A percentile compares a stretch with the other conserved stretches of the same genome.
These are phyloP conservation scores for Caranx melampygus DNA, from an alignment of 2,113 vertebrate species.

Conservation along the genomic window DNA sequence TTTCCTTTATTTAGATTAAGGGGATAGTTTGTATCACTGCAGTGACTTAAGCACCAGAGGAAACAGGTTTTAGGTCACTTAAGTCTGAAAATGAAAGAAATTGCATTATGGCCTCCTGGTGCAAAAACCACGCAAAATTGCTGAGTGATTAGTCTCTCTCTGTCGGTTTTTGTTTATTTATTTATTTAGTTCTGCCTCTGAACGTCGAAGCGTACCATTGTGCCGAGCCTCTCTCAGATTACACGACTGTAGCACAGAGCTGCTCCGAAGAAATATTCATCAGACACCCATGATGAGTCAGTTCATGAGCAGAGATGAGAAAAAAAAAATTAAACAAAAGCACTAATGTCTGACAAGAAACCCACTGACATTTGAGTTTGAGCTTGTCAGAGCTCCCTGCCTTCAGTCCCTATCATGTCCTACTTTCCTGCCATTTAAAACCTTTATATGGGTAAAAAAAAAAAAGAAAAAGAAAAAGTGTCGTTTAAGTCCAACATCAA, in stretches of 20 bases:
- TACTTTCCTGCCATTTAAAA: conserved; percentile 62
- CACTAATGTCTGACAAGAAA: conserved; percentile 34
- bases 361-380: conserved; percentile 68
- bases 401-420: conserved; percentile 48
- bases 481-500: conserved; percentile 22
- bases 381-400: conserved; percentile 45
- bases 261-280: conserved; percentile 36
- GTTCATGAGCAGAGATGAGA: conserved; percentile 22
- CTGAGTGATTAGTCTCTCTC: conserved; percentile 35
- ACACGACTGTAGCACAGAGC: conserved; percentile 11
- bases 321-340: conserved; percentile 2
- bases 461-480: not conserved
- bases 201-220: conserved; percentile 8
- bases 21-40: conserved; percentile 21
- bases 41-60: conserved; percentile 28
- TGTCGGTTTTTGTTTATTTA: not conserved
- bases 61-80: conserved; percentile 35
- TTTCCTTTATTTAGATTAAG: conserved; percentile 44
- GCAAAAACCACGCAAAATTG: conserved; percentile 26
- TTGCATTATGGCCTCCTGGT: conserved; percentile 6
- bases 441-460: conserved; percentile 28
- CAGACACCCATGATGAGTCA: conserved; percentile 59
- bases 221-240: conserved; percentile 33
- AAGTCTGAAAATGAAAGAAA: conserved; percentile 26
- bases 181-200: conserved; percentile 4